These are phyloP conservation scores for Tragulus kanchil DNA, from an alignment of 2,113 vertebrate genomes.

Conservation along the genomic window DNA sequence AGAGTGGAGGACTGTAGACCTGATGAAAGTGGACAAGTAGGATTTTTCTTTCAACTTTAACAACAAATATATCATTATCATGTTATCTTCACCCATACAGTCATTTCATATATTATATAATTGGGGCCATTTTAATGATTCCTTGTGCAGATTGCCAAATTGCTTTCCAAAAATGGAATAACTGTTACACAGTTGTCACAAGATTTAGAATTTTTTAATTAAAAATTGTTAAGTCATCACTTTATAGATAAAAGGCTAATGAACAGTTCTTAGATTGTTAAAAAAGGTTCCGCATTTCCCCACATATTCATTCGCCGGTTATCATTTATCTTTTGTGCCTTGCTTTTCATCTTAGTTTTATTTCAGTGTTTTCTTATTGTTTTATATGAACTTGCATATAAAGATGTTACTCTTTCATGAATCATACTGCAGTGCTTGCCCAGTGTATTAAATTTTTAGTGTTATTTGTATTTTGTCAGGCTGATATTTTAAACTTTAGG, in stretches of 20 bases:
- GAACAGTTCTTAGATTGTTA: constrained; percentile 1
- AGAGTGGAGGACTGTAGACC: no score
- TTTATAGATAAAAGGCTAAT: not conserved
- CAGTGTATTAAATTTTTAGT: not conserved
- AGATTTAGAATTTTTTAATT: not conserved
- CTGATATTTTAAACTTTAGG: not conserved
- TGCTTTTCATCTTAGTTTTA: not conserved
- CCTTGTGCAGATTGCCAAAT: not conserved
- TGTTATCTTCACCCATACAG: not conserved
- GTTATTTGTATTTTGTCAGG: not conserved
- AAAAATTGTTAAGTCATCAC: not conserved
- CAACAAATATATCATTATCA: not conserved
- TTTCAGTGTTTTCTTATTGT: constrained; percentile 18
- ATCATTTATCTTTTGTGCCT: constrained; percentile 17
- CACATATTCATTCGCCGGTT: not conserved
- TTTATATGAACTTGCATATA: not conserved
- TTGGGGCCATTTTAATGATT: not conserved
- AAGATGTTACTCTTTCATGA: constrained; percentile 12
- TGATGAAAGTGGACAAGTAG: not conserved
- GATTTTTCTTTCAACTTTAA: not conserved
- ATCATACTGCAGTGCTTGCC: not conserved
- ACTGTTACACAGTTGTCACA: not conserved
- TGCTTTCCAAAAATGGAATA: not conserved
- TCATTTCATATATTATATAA: not conserved
- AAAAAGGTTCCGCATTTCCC: not conserved